A percentile compares a stretch with the other conserved stretches of the same genome.
Conservation (phyloP, 2,113 vertebrate species). For the Aix galericulata region DNA sequence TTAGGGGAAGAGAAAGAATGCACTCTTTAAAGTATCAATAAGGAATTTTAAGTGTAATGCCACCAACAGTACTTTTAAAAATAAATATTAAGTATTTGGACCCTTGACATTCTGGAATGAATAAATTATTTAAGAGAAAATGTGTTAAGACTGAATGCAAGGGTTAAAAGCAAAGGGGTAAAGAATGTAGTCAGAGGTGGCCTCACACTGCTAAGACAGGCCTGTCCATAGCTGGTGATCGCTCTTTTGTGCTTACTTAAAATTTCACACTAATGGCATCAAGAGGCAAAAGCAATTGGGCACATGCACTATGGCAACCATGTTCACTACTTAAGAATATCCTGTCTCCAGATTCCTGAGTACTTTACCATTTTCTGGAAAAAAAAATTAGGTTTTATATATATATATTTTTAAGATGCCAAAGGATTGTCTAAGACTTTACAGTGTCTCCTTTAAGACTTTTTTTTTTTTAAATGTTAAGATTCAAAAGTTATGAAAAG, state of each 20-base stretch:
- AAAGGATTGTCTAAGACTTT: constrained; percentile 97
- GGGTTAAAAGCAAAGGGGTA: constrained; percentile 78
- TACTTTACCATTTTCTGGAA: constrained; percentile 86
- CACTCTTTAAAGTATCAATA: constrained; percentile 43
- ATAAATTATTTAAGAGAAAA: constrained; percentile 94
- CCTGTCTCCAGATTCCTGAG: constrained; percentile 93
- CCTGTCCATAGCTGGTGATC: constrained; percentile 80
- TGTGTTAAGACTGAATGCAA: constrained; percentile 88
- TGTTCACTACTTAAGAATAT: constrained; percentile 82
- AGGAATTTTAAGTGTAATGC: constrained; percentile 88
- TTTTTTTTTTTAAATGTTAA: constrained; percentile 77
- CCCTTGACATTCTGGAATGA: constrained; percentile 95
- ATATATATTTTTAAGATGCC: constrained; percentile 84
- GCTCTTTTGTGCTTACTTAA: constrained; percentile 81
- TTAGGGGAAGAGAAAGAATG: constrained; percentile 48
- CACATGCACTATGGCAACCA: constrained; percentile 81
- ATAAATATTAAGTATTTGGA: constrained; percentile 90
- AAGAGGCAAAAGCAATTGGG: constrained; percentile 79
- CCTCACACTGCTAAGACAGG: constrained; percentile 74
- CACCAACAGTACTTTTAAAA: constrained; percentile 85
- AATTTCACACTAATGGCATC: constrained; percentile 73
- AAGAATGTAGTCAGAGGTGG: constrained; percentile 77
- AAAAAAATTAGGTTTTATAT: constrained; percentile 77
- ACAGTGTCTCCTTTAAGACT: constrained; percentile 91
- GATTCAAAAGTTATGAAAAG: constrained; percentile 88